Evolutionary conservation across 2,113 vertebrate genomes (phyloP).

Genomic region (Bathybates hornii): DNA sequence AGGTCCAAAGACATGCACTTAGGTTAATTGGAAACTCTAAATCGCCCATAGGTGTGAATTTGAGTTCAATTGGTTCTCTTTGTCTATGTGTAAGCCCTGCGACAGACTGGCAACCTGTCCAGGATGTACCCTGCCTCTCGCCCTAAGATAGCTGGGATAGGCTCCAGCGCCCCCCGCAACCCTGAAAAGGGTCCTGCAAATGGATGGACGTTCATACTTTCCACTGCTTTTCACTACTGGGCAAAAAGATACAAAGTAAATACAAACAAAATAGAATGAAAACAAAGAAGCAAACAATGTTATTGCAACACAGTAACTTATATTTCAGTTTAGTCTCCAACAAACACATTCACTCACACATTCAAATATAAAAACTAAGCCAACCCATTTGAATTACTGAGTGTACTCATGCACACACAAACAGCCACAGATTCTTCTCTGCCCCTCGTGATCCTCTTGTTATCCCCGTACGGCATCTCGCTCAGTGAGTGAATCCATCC

Average conservation of each 20-base stretch:
- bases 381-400: neutral
- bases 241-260: neutral
- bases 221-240: neutral
- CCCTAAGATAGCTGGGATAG: neutral
- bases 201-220: neutral
- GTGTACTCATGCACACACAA: neutral
- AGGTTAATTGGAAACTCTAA: neutral
- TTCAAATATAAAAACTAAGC: neutral
- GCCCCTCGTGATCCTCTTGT: slow-evolving; percentile 20
- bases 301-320: neutral
- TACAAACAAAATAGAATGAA: neutral
- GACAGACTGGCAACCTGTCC: neutral
- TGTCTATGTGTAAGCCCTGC: neutral
- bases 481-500: slow-evolving; percentile 67
- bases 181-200: neutral
- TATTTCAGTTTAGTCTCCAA: neutral
- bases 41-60: neutral
- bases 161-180: neutral
- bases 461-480: slow-evolving; percentile 44
- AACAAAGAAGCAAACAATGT: neutral
- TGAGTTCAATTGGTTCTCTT: neutral
- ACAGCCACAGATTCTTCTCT: neutral
- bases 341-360: neutral
- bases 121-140: neutral
- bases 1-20: neutral